Base-by-base conservation (phyloP, 2,113 vertebrate species). In the Rhabdomys dilectus region DNA sequence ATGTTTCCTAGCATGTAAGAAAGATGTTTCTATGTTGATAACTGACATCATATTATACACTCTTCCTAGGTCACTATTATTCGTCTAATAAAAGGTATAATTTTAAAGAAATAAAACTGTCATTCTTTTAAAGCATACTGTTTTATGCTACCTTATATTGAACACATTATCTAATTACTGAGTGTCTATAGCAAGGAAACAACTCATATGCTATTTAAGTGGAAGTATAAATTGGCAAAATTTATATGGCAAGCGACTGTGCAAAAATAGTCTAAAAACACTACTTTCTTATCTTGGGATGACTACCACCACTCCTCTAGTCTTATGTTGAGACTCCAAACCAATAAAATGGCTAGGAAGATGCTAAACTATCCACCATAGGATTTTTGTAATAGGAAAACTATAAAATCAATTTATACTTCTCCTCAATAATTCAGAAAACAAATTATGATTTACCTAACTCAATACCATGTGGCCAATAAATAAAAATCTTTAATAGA, bases 371-470 rank as follows among this genome's bases (percentile, higher is more conserved):
- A 75, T 58, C 75, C 81, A 77, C 36, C 13, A 51, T 42, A 10
- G 4, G 0, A n/a, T 66, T 84, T 94, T 93, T 95, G 36, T 53
- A 85, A 77, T 70, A 89, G 22, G 36, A 16, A 94, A 94, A 66
- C 34, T 24, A 72, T 51, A 84, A 64, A 58, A 48, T 62, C 21
- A 42, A 53, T 84, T 82, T 80, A 51, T 93, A 84, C 95, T 88
- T 96, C 66, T 90, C 10, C 22, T 68, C 10, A 58, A 56, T 1
- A 88, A 87, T 64, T 75, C 51, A 91, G 75, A 76, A 22, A 89
- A 60, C 62, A 96, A 81, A 82, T 72, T 81, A 53, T n/a, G 5
- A 97, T 76, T 92, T 36, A 68, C 17, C 12, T 93, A 53, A 80
- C 3, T 51, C 45, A 90, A 29, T 62, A 78, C 5, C 29, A 60